Evolutionary conservation across 2,797 vertebrate genomes (phyloP), one percentile per base, ranked within the genome.

Genomic region (Mus caroli): DNA sequence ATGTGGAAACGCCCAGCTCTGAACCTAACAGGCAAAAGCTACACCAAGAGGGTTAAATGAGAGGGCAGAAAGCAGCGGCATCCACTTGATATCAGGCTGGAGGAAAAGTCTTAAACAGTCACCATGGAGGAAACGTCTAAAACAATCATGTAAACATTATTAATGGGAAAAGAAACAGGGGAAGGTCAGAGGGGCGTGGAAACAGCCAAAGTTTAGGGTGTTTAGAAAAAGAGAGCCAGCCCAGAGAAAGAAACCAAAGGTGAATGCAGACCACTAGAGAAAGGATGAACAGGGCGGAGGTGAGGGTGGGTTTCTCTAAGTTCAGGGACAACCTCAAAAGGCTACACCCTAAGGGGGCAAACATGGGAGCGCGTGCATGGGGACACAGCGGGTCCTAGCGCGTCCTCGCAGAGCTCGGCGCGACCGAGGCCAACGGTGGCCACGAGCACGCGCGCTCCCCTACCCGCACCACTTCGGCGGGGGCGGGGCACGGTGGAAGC

Each of bases 401-500:
- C 40, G 60, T 24, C 60, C 40, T 50, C 82, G 6, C 46, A 67
- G 19, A n/a, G 83, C 62, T 67, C 43, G 1, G 62, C 7, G 62
- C 43, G 11, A 67, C 43, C 15, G 28, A 12, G 1, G 43, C 60
- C 83, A 67, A 67, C 43, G 58, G 4, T 17, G 76, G 56, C 20
- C 3, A 31, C 92, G 77, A 62, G 34, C 91, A 90, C 80, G 22
- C 90, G 64, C 37, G 15, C 40, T 43, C 40, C 11, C 28, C 1
- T 14, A 69, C 34, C 43, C 50, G n/a, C 50, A 13, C 64, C 26
- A 15, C 26, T 11, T 71, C 13, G 79, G 28, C 31, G 10, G 92
- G 89, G 88, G 86, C 86, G 94, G 78, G 79, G 71, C 91, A 76
- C 40, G 50, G 75, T n/a, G 94, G 20, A 73, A 73, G 95, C 91